Conservation (phyloP, 2,797 vertebrate species). For the Pagetopsis macropterus region DNA sequence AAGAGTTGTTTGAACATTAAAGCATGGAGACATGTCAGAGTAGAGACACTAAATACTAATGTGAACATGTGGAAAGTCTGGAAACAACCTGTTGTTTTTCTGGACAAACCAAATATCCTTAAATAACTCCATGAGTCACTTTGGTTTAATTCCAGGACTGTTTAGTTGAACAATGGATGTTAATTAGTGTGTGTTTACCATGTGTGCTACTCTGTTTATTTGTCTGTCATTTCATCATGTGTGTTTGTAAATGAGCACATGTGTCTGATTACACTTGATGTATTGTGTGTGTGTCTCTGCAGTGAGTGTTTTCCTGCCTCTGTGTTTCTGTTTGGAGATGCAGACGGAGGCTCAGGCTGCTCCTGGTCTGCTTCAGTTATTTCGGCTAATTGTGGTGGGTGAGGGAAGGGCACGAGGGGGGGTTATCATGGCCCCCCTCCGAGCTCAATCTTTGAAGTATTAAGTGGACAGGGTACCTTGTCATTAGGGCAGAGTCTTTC, state of each 20-base stretch:
- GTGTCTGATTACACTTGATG: background rate
- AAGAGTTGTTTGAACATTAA: too few relatives aligned
- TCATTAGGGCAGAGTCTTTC: constrained; percentile 77
- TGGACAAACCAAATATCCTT: background rate
- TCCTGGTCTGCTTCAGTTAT: constrained; percentile 49
- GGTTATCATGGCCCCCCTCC: constrained; percentile 20
- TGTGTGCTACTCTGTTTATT: constrained; percentile 4
- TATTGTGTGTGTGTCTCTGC: background rate
- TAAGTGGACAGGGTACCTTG: constrained; percentile 75
- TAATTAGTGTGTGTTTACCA: background rate
- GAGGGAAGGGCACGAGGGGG: constrained; percentile 27
- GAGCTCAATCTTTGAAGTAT: constrained; percentile 75
- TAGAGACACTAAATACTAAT: too few relatives aligned
- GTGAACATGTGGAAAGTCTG: too few relatives aligned
- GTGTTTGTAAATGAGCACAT: background rate
- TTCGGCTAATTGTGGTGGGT: constrained; percentile 58
- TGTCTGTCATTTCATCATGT: background rate
- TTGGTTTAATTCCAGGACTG: background rate
- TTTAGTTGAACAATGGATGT: background rate
- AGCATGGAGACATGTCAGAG: too few relatives aligned
- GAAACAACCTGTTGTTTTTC: too few relatives aligned
- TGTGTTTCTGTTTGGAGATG: constrained; percentile 20
- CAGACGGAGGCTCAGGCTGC: constrained; percentile 40
- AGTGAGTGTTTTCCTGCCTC: constrained; percentile 2
- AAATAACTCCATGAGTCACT: background rate